phyloP scores from a whole-genome alignment of 2,797 vertebrate genomes.

The Acanthurus lineatus region DNA sequence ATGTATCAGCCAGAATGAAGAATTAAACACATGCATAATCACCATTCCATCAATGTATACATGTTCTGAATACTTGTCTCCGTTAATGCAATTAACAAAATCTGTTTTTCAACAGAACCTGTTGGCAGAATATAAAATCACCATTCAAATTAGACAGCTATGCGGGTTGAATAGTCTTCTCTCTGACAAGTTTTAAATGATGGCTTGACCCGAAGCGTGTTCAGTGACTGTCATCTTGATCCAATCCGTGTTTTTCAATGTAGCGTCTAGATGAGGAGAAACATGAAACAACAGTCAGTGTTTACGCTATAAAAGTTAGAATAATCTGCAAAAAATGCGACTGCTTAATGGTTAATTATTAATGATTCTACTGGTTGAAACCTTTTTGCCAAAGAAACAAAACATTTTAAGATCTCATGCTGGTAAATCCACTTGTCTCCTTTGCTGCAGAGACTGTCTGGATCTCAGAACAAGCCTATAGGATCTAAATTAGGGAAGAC shows the following conservation, averaged over 20 bases:
- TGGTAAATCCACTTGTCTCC: neutral
- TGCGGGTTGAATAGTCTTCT: conserved; percentile 67
- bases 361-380: too few species aligned
- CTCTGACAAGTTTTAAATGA: conserved; percentile 59
- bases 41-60: conserved; percentile 81
- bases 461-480: conserved; percentile 3
- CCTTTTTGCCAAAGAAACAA: too few species aligned
- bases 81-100: conserved; percentile 58
- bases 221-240: conserved; percentile 81
- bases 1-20: conserved; percentile 85
- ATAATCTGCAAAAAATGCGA: neutral
- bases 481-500: conserved; percentile 14
- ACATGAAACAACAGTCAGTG: neutral
- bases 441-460: neutral
- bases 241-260: conserved; percentile 86
- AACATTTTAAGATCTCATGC: neutral
- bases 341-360: too few species aligned
- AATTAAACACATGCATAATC: conserved; percentile 88
- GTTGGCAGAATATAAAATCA: conserved; percentile 77
- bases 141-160: conserved; percentile 70
- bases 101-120: conserved; percentile 65
- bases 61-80: conserved; percentile 73
- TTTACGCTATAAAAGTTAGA: neutral
- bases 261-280: conserved; percentile 80
- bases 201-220: conserved; percentile 66